A percentile compares a stretch with the other conserved stretches of the same genome.
Conservation (phyloP, 92 coral and sea anemone species). For the Epizoanthus illoricatus region DNA sequence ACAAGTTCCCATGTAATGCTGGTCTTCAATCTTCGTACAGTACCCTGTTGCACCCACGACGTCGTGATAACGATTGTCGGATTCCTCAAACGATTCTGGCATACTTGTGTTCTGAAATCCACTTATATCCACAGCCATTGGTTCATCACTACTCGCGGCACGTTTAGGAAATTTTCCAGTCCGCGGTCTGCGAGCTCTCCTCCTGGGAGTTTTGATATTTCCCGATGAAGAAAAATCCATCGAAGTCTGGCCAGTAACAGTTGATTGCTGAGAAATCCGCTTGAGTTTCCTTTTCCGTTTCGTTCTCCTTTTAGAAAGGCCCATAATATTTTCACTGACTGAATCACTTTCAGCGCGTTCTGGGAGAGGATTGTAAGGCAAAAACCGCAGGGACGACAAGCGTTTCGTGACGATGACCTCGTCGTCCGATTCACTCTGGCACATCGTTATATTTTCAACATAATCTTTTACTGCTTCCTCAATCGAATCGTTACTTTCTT, state of each 20-base stretch:
- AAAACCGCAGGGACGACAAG: constrained; percentile 60
- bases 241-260: constrained; percentile 12
- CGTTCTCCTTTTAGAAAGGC: constrained; percentile 67
- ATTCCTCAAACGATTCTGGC: constrained; percentile 33
- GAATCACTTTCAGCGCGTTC: constrained; percentile 90
- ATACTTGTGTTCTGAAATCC: constrained; percentile 22
- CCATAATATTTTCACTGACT: constrained; percentile 56
- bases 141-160: constrained; percentile 21
- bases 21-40: neutral
- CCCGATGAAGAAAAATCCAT: constrained; percentile 38
- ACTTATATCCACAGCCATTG: constrained; percentile 35
- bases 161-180: constrained; percentile 37
- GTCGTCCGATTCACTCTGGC: constrained; percentile 89
- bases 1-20: neutral
- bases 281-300: constrained; percentile 86
- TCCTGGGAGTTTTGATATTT: constrained; percentile 17
- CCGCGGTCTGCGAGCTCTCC: constrained; percentile 35
- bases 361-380: constrained; percentile 73
- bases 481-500: constrained; percentile 93
- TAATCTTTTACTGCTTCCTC: constrained; percentile 96
- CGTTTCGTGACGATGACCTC: constrained; percentile 72
- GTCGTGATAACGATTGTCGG: constrained; percentile 21
- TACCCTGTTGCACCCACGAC: constrained; percentile 23
- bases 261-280: constrained; percentile 52
- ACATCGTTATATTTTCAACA: constrained; percentile 89